These are phyloP conservation scores for Chloroclystis v-ata DNA, from an alignment of 2,888 invertebrate species.

Conservation along the genomic window DNA sequence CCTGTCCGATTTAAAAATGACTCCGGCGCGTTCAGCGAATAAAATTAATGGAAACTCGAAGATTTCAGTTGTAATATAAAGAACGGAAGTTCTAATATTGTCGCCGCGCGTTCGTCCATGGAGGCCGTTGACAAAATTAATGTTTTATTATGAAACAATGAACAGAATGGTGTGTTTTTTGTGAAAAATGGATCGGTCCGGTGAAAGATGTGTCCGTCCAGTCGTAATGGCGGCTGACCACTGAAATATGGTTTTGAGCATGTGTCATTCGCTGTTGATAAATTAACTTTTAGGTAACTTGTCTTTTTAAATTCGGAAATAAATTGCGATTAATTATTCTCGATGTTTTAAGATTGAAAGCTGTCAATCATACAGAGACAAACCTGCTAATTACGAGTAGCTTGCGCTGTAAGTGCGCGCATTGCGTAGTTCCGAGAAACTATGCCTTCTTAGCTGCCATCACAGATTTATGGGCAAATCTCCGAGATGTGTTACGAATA, in stretches of 20 bases:
- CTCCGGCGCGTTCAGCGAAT: constrained; percentile 35
- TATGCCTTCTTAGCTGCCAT: constrained; percentile 54
- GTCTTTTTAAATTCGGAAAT: constrained; percentile 33
- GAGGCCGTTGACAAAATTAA: constrained; percentile 71
- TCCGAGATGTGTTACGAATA: constrained; percentile 75
- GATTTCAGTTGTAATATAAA: constrained; percentile 40
- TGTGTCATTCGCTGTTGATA: constrained; percentile 29
- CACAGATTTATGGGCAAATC: constrained; percentile 70
- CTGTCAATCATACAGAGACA: constrained; percentile 8
- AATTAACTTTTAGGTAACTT: constrained; percentile 32
- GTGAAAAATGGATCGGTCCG: constrained; percentile 61
- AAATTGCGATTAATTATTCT: constrained; percentile 6
- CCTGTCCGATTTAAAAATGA: constrained; percentile 38
- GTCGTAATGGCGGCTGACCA: constrained; percentile 46
- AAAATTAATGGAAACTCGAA: constrained; percentile 42
- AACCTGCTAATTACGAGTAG: constrained; percentile 30
- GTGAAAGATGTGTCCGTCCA: constrained; percentile 55
- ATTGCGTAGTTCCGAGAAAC: constrained; percentile 57
- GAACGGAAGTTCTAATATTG: constrained; percentile 73
- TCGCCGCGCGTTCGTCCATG: constrained; percentile 55
- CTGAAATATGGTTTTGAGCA: constrained; percentile 34
- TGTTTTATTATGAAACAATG: constrained; percentile 77
- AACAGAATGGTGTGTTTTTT: constrained; percentile 61
- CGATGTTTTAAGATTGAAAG: constrained; percentile 6
- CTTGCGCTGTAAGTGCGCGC: constrained; percentile 61